A percentile compares a stretch with the other conserved stretches of the same genome.
Conservation (phyloP, 2,888 invertebrate species). For the Archips crataeganus region DNA sequence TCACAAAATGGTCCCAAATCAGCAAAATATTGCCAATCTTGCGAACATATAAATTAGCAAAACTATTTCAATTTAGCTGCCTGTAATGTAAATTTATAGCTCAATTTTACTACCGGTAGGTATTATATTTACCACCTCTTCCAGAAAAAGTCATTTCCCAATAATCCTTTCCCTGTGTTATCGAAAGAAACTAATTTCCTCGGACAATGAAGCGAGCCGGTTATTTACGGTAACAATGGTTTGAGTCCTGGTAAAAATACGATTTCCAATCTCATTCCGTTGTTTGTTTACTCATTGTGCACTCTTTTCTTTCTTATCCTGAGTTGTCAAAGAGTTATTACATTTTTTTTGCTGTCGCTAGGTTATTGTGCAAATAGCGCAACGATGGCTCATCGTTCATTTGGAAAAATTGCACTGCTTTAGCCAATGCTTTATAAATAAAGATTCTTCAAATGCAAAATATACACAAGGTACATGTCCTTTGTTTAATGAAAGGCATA, state of each 20-base stretch:
- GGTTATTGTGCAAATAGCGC: background rate
- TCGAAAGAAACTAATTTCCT: constrained; percentile 40
- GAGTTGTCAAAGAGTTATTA: constrained; percentile 16
- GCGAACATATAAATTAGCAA: background rate
- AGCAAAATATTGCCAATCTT: too few species aligned
- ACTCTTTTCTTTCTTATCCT: constrained; percentile 18
- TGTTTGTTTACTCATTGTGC: constrained; percentile 36
- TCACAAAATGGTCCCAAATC: too few species aligned
- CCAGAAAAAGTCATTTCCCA: constrained; percentile 32
- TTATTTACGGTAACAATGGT: constrained; percentile 40
- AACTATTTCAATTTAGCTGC: background rate
- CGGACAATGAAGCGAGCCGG: constrained; percentile 39
- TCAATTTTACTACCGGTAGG: background rate
- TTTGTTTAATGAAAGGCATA: too few species aligned
- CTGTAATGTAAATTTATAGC: background rate
- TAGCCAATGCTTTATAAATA: background rate
- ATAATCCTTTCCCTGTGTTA: constrained; percentile 36
- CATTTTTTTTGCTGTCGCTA: background rate
- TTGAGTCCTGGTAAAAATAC: constrained; percentile 37
- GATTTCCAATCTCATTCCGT: constrained; percentile 39
- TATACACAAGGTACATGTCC: too few species aligned
- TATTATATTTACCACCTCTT: constrained; percentile 1
- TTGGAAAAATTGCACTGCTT: background rate
- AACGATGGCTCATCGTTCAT: background rate
- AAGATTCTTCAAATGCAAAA: too few species aligned